Percentiles rank a stretch among this genome's conserved stretches.
phyloP scores from a whole-genome alignment of 2,888 invertebrate genomes.

The Theodoxus fluviatilis region DNA sequence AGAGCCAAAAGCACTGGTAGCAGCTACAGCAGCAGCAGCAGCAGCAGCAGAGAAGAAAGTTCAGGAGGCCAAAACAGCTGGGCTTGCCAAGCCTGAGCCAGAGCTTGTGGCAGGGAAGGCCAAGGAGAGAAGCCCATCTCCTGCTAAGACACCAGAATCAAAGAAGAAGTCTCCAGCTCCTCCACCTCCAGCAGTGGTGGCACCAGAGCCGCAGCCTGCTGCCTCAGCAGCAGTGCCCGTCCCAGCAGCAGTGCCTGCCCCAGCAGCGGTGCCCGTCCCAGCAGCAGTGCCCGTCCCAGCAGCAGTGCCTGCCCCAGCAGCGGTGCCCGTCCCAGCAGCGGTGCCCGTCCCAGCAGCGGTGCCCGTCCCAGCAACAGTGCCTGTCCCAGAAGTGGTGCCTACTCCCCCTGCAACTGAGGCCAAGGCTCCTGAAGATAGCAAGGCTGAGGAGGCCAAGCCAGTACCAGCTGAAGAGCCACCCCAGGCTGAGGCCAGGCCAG shows the following conservation, averaged over 20 bases:
- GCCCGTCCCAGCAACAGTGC: background rate
- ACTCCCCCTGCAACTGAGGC: slow-evolving; percentile 20
- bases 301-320: slow-evolving; percentile 20
- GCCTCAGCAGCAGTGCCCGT: background rate
- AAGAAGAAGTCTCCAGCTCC: slow-evolving; percentile 38
- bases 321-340: slow-evolving; percentile 14
- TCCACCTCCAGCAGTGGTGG: slow-evolving; percentile 27
- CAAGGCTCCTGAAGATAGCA: too few species aligned
- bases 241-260: slow-evolving; percentile 1
- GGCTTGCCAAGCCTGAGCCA: too few species aligned
- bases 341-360: too few species aligned
- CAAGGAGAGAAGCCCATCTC: background rate
- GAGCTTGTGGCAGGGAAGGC: slow-evolving; percentile 7
- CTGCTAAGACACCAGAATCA: slow-evolving; percentile 27
- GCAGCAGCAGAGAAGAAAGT: slow-evolving; percentile 26
- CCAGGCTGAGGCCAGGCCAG: slow-evolving; percentile 13
- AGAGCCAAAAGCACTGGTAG: too few species aligned
- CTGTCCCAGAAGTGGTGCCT: slow-evolving; percentile 8
- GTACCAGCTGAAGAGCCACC: slow-evolving; percentile 10
- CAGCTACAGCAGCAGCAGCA: background rate
- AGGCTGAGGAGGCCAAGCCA: too few species aligned
- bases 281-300: too few species aligned
- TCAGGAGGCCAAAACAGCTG: slow-evolving; percentile 15
- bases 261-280: background rate
- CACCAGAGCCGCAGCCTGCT: background rate